A percentile compares a stretch with the other conserved stretches of the same genome.
phyloP scores from a whole-genome alignment of 2,797 vertebrate species.

The Cirrhinus mrigala region DNA sequence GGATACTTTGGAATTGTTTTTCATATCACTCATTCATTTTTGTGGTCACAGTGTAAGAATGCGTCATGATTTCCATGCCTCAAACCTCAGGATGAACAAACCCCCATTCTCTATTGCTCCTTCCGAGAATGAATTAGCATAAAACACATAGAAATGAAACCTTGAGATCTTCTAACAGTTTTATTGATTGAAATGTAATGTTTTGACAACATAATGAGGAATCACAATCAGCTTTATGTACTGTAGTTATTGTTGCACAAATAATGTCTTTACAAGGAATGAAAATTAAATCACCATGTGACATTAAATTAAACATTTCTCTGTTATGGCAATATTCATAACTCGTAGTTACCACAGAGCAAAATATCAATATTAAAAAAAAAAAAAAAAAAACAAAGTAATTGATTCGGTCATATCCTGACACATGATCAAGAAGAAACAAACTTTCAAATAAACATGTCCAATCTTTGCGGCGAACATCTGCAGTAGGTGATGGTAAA shows the following conservation, averaged over 20 bases:
- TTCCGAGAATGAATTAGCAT: not conserved
- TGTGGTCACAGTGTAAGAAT: not conserved
- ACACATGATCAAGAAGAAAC: slow-evolving; percentile 60
- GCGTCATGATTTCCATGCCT: not conserved
- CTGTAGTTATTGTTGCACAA: slow-evolving; percentile 73
- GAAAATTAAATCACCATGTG: slow-evolving; percentile 67
- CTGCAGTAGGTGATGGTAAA: slow-evolving; percentile 78
- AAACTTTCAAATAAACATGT: slow-evolving; percentile 70
- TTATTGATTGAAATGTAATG: slow-evolving; percentile 80
- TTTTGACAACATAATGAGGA: slow-evolving; percentile 75
- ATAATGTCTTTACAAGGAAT: slow-evolving; percentile 74
- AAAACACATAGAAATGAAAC: slow-evolving; percentile 39
- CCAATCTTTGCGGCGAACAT: slow-evolving; percentile 68
- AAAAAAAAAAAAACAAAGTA: slow-evolving; percentile 58
- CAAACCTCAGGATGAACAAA: not conserved
- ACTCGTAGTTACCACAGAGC: slow-evolving; percentile 66
- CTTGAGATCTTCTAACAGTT: slow-evolving; percentile 67
- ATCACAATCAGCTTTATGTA: slow-evolving; percentile 77
- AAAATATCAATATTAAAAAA: slow-evolving; percentile 68
- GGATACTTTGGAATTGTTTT: not conserved
- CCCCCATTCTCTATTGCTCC: too few species aligned
- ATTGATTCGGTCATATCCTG: slow-evolving; percentile 62
- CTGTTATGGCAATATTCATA: slow-evolving; percentile 62
- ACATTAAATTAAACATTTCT: slow-evolving; percentile 67
- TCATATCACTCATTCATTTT: not conserved